Evolutionary conservation across 2,113 vertebrate species (phyloP).

Genomic region (Pachyramphus minor): DNA sequence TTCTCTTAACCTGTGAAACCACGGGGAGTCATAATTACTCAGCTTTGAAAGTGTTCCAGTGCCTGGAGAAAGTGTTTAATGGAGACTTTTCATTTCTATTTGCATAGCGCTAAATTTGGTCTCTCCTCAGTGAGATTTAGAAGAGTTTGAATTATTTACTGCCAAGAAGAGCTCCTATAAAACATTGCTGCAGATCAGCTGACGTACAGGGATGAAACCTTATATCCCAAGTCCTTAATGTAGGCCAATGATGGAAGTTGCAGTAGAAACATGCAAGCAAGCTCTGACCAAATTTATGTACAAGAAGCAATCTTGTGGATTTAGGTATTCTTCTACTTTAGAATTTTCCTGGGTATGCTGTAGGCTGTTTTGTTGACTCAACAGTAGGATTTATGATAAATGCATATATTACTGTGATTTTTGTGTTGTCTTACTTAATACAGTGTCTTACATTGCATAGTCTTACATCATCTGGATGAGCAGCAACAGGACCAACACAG

Average conservation of each 20-base stretch:
- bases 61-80: slow-evolving; percentile 40
- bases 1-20: slow-evolving; percentile 46
- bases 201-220: neutral
- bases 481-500: neutral
- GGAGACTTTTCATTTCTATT: slow-evolving; percentile 16
- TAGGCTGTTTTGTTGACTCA: neutral
- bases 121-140: neutral
- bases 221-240: neutral
- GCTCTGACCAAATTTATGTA: neutral
- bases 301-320: neutral
- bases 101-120: neutral
- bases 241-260: neutral
- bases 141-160: neutral
- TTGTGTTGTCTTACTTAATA: neutral
- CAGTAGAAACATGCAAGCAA: neutral
- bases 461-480: neutral
- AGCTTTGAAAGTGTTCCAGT: slow-evolving; percentile 28
- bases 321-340: neutral
- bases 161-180: neutral
- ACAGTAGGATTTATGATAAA: neutral
- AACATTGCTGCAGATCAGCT: neutral
- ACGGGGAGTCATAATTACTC: slow-evolving; percentile 1
- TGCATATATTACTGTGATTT: neutral
- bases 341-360: neutral
- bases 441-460: neutral